Conservation (phyloP, 2,113 vertebrate genomes). For the Pseudorectes ferrugineus region DNA sequence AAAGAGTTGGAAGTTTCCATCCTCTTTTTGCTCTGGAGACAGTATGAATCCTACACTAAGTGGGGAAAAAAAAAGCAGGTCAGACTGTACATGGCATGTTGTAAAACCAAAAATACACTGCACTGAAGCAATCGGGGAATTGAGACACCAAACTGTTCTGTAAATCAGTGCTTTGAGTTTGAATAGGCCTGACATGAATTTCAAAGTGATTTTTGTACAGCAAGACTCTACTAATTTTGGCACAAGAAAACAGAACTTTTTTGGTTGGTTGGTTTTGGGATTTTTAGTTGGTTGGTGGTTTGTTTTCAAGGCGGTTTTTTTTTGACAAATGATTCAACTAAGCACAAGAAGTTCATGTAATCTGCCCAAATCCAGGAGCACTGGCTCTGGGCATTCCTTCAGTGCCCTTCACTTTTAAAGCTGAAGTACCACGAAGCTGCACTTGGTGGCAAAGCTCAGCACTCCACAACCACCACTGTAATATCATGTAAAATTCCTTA, state of each 20-base stretch:
- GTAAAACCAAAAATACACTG: background rate
- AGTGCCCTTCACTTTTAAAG: background rate
- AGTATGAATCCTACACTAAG: background rate
- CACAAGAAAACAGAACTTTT: background rate
- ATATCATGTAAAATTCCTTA: background rate
- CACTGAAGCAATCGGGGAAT: background rate
- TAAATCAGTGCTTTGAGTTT: background rate
- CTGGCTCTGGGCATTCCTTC: background rate
- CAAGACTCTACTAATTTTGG: background rate
- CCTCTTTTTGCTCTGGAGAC: background rate
- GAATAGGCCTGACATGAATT: background rate
- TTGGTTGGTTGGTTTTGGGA: background rate
- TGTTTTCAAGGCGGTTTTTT: background rate
- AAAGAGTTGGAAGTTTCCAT: background rate
- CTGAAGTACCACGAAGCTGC: background rate
- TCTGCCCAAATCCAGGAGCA: background rate
- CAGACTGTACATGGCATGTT: background rate
- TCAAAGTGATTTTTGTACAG: background rate
- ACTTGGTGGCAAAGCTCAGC: background rate
- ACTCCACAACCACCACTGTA: background rate
- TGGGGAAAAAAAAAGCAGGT: background rate
- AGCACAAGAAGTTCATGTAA: background rate
- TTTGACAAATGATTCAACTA: background rate
- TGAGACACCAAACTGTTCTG: background rate
- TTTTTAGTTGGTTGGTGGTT: background rate